Base-by-base conservation (phyloP, 2,113 vertebrate genomes). In the Rissa tridactyla region DNA sequence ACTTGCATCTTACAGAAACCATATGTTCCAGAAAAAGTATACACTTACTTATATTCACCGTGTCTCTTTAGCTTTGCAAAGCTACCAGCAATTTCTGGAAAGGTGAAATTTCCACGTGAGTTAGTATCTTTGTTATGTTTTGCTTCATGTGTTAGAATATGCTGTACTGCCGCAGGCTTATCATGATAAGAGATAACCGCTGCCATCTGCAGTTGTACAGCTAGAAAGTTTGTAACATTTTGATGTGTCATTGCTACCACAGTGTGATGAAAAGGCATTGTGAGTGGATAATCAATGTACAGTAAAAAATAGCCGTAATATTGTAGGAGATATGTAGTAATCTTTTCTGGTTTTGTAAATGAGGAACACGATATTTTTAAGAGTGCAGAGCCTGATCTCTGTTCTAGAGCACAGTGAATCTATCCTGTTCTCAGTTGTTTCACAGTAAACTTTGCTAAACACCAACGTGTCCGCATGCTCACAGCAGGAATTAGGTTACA, bases 11-110 rank as follows among this genome's bases (percentile, higher is more conserved):
- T 91, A 71, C 81, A 93, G 65, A 95, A 96, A 36, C 60, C 32
- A 3, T 82, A 47, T 70, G 66, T 90, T 94, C 77, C 70, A 92
- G 87, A 72, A 52, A 77, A 94, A 76, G 21, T 86, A 80, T 76
- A 47, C 61, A 38, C 38, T 69, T 92, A 18, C 38, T 86, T 77
- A 46, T 68, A 77, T 54, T 66, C 70, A 73, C 60, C 42, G 80
- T 55, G 58, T 75, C 71, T 62, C 65, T 89, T 86, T 42, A 71
- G 96, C 94, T 97, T 96, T 95, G 77, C 30, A 95, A 51, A 89
- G 90, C 94, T 58, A 38, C 65, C 82, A 79, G 34, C 72, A 42
- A 1, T 46, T 93, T 76, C 72, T 88, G 75, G 90, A 68, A 70
- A 68, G 60, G 80, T 38, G 55, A 10, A 6, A 42, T 61, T 78